Evolutionary conservation across 2,888 invertebrate species (phyloP).

Genomic region (Antheraea yamamai): DNA sequence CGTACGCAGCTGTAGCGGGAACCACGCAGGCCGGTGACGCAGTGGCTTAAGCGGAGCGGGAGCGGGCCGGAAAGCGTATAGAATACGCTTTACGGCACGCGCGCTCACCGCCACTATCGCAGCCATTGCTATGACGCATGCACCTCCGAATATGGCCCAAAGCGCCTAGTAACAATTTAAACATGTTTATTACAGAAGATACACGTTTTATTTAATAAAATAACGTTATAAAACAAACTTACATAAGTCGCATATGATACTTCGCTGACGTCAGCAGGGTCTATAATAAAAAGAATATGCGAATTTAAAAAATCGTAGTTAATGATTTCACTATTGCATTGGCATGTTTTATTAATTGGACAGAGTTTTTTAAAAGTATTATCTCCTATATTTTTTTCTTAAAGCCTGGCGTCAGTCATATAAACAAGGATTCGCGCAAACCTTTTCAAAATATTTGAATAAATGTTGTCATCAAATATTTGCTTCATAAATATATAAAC

Average conservation of each 20-base stretch:
- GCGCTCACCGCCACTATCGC: conserved; percentile 54
- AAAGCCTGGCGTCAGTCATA: neutral
- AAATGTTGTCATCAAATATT: neutral
- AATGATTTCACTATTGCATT: neutral
- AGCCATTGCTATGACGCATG: conserved; percentile 53
- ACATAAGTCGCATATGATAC: conserved; percentile 55
- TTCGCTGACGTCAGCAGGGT: conserved; percentile 50
- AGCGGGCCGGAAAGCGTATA: conserved; percentile 60
- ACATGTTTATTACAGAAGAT: neutral
- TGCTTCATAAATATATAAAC: neutral
- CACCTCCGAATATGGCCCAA: conserved; percentile 60
- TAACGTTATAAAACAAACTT: conserved; percentile 41
- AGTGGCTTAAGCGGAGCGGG: conserved; percentile 59
- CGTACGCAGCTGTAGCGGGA: conserved; percentile 56
- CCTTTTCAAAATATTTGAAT: neutral
- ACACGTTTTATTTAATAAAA: neutral
- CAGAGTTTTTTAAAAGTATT: neutral
- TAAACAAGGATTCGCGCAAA: neutral
- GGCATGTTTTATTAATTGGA: neutral
- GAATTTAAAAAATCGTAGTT: no score
- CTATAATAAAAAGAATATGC: conserved; percentile 36
- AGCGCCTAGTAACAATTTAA: conserved; percentile 44
- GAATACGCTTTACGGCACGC: conserved; percentile 56
- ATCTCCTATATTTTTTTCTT: neutral
- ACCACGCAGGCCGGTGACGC: conserved; percentile 60